Base-by-base conservation (phyloP, 2,113 vertebrate species). In the Lampris incognitus region DNA sequence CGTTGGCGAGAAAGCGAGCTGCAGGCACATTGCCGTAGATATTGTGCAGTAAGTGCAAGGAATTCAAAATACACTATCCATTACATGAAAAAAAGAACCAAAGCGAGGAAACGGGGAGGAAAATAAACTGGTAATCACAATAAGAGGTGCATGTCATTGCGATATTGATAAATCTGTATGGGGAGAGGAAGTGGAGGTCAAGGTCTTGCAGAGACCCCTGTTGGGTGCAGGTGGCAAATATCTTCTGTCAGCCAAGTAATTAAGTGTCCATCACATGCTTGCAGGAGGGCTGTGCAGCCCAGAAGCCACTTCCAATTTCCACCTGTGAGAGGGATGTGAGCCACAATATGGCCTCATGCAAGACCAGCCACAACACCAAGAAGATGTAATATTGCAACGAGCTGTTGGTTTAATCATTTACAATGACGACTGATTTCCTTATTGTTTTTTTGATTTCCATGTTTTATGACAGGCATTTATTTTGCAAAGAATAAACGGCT, bases 211-310 rank as follows among this genome's bases (percentile, higher is more conserved):
- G 80, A 88, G 84, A 84, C 88, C 88, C 90, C 85, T 89, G 85
- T 85, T 88, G 88, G 81, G 89, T 88, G 85, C 91, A 92, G 90
- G 90, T 92, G 91, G 90, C 59, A 54, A 79, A 87, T 88, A 85
- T 86, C 89, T 89, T 87, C 89, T 89, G 90, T 91, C 90, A 90
- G 90, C 91, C 91, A 92, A 92, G 91, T 92, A 92, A 92, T 92
- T 92, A 92, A 91, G 87, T 92, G 90, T 91, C 91, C 89, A 89
- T 92, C 90, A 91, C 87, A 81, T 85, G 79, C 76, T 88, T 68
- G 89, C 84, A 86, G 90, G 91, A 87, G 87, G 88, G 82, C 89
- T 77, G 67, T 64, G 84, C 76, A 82, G 76, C 82, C 78, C 87
- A 85, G 67, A 88, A 84, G 78, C 78, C 72, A 83, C 67, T 78